phyloP scores from a whole-genome alignment of 2,113 vertebrate species.

The Leptocoma aspasia region DNA sequence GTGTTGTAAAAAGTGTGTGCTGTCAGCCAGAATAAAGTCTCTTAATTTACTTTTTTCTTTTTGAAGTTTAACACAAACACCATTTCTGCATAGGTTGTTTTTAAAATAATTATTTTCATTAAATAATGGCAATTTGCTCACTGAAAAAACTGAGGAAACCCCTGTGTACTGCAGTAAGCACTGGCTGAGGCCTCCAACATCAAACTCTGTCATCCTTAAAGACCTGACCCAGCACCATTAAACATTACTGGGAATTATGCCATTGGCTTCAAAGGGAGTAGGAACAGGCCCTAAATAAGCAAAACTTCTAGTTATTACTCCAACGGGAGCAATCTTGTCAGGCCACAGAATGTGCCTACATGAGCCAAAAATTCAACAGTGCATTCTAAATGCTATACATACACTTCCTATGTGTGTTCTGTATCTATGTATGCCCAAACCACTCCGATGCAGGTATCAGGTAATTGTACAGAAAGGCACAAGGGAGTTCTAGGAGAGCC shows the following conservation, averaged over 20 bases:
- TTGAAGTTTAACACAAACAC: background rate
- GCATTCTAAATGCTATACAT: background rate
- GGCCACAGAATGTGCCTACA: slow-evolving; percentile 38
- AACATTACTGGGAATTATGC: slow-evolving; percentile 52
- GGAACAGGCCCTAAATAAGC: slow-evolving; percentile 56
- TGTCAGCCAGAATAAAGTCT: background rate
- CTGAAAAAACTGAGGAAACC: slow-evolving; percentile 17
- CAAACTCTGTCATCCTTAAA: slow-evolving; percentile 37
- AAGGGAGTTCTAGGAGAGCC: background rate
- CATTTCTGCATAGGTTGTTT: background rate
- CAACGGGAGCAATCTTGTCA: slow-evolving; percentile 31
- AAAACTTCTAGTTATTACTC: slow-evolving; percentile 52
- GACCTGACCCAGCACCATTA: slow-evolving; percentile 43
- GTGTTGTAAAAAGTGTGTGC: background rate
- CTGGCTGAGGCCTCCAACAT: background rate
- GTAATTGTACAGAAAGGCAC: background rate
- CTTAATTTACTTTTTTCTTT: background rate
- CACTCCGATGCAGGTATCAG: background rate
- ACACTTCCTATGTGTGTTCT: background rate
- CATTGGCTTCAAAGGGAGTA: slow-evolving; percentile 58
- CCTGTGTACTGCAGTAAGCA: background rate
- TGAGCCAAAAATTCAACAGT: slow-evolving; percentile 36
- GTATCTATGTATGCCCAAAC: background rate
- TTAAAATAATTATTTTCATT: background rate
- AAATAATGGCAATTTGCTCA: background rate